phyloP scores from a whole-genome alignment of 1,140 invertebrate species.

The Teleogryllus occipitalis region DNA sequence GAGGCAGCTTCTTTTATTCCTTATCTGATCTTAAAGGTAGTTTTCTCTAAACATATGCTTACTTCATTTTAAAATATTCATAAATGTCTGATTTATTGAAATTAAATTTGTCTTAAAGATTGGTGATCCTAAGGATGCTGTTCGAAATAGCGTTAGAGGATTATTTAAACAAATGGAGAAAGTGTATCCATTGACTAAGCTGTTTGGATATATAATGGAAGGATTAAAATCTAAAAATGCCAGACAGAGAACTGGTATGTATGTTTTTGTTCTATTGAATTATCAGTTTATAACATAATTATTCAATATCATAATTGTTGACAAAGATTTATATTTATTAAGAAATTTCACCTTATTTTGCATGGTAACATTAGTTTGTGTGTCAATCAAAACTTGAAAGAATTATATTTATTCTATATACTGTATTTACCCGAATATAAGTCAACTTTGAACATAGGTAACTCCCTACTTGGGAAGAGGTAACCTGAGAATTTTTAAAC shows the following conservation, averaged over 20 bases:
- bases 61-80: neutral
- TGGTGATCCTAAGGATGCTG: conserved; percentile 93
- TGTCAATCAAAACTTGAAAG: neutral
- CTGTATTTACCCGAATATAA: too few relatives aligned
- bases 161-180: conserved; percentile 78
- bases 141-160: conserved; percentile 75
- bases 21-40: conserved; percentile 82
- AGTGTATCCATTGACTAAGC: conserved; percentile 81
- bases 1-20: conserved; percentile 93
- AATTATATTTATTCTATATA: too few relatives aligned
- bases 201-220: conserved; percentile 87
- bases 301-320: neutral
- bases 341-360: neutral
- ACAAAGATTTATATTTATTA: neutral
- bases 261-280: neutral
- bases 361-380: neutral
- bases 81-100: neutral
- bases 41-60: neutral
- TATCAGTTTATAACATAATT: neutral
- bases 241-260: conserved; percentile 75
- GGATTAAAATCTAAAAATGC: conserved; percentile 95
- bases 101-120: conserved; percentile 47
- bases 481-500: too few relatives aligned
- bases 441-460: too few relatives aligned
- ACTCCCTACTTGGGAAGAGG: too few relatives aligned